These are phyloP conservation scores for Malurus melanocephalus DNA, from an alignment of 2,113 vertebrate genomes.

Conservation along the genomic window DNA sequence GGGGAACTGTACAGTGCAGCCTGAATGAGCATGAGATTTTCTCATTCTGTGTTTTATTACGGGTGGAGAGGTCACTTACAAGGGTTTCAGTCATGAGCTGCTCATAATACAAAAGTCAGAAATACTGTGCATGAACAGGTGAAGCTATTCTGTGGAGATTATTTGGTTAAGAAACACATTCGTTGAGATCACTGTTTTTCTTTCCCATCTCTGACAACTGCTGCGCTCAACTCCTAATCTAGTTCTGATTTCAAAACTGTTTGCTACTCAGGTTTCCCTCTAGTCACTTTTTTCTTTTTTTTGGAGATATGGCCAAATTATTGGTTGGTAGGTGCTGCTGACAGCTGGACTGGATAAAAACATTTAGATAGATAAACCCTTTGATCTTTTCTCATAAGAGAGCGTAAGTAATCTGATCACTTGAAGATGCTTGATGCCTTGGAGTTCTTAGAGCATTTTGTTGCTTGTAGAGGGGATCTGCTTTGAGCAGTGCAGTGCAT, in stretches of 20 bases:
- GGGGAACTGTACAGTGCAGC: background rate
- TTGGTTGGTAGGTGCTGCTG: background rate
- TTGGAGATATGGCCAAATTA: background rate
- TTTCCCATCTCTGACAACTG: background rate
- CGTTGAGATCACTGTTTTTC: background rate
- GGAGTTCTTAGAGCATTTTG: background rate
- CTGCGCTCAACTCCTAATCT: background rate
- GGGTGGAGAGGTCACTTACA: background rate
- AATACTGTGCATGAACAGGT: background rate
- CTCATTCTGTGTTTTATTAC: background rate
- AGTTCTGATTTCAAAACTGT: background rate
- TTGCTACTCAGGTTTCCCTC: background rate
- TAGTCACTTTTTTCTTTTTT: too few species aligned
- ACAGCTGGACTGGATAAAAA: background rate
- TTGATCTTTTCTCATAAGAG: background rate
- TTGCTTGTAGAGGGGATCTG: background rate
- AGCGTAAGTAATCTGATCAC: background rate
- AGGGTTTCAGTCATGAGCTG: background rate
- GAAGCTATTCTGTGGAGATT: background rate
- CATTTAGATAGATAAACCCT: background rate
- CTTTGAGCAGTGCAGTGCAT: background rate
- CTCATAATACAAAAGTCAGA: background rate
- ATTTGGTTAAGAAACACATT: background rate
- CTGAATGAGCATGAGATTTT: background rate
- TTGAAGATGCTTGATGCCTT: background rate